Conservation (phyloP, 2,113 vertebrate genomes). For the Hippocampus comes region DNA sequence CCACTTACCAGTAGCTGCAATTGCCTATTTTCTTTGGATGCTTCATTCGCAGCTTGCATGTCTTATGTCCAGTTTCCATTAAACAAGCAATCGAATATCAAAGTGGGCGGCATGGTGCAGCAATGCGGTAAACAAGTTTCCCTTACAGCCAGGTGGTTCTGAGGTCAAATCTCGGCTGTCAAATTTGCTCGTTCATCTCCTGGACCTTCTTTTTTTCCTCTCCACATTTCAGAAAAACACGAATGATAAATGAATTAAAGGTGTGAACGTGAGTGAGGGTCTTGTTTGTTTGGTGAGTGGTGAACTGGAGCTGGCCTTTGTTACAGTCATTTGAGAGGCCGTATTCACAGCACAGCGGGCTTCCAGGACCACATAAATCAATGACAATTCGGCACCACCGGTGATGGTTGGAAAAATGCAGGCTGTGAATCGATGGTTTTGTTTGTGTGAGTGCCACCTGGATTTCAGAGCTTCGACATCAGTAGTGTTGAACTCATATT, state of each 20-base stretch:
- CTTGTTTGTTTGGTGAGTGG: slow-evolving; percentile 20
- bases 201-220: background rate
- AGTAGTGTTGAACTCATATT: slow-evolving; percentile 19
- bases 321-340: slow-evolving; percentile 4
- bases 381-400: slow-evolving; percentile 35
- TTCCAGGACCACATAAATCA: slow-evolving; percentile 56
- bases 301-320: slow-evolving; percentile 30
- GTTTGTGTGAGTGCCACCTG: slow-evolving; percentile 9
- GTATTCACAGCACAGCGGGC: slow-evolving; percentile 33
- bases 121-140: background rate
- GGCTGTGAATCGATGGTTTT: slow-evolving; percentile 18
- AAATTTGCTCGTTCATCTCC: background rate
- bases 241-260: background rate
- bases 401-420: slow-evolving; percentile 33
- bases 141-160: background rate
- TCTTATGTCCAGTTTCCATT: too few relatives aligned
- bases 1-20: background rate
- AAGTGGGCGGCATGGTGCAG: background rate
- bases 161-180: background rate
- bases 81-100: too few relatives aligned
- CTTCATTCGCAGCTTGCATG: background rate
- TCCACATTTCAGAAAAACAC: background rate
- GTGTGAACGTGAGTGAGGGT: background rate
- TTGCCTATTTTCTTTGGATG: background rate
- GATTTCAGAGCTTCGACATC: slow-evolving; percentile 20